Conservation (phyloP, 2,888 invertebrate genomes). For the Cheiracanthium punctorium region DNA sequence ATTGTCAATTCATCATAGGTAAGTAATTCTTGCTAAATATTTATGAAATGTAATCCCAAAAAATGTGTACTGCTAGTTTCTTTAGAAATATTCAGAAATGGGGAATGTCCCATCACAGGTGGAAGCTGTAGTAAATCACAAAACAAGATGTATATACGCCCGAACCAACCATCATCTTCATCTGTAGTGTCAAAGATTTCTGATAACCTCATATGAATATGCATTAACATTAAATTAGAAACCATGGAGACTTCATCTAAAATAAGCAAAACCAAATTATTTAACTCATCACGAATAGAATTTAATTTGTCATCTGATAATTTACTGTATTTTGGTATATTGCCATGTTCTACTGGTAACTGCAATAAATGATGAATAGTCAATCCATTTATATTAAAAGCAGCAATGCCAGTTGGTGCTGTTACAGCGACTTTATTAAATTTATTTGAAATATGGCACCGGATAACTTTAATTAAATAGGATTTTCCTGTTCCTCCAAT, state of each 20-base stretch:
- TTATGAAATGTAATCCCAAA: not conserved
- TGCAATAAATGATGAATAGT: constrained; percentile 20
- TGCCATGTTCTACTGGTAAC: constrained; percentile 34
- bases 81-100: not conserved
- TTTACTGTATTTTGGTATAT: not conserved
- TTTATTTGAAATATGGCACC: not conserved
- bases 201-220: not conserved
- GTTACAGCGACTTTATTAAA: not conserved
- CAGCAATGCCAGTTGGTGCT: constrained; percentile 25
- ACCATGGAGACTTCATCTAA: constrained; percentile 10
- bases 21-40: constrained; percentile 19
- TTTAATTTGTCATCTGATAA: constrained; percentile 5
- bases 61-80: constrained; percentile 2
- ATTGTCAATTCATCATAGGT: constrained; percentile 27
- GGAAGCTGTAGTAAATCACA: constrained; percentile 23
- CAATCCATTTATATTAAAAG: constrained; percentile 28
- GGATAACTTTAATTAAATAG: constrained; percentile 5
- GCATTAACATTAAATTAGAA: not conserved
- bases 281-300: not conserved
- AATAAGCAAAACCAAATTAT: constrained; percentile 2
- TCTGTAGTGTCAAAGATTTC: constrained; percentile 5
- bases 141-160: not conserved
- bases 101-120: not conserved
- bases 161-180: not conserved
- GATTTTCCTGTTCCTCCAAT: constrained; percentile 4